Evolutionary conservation across 1,140 invertebrate species (phyloP), one percentile per base, ranked within the genome.

Genomic region (Sipha flava): DNA sequence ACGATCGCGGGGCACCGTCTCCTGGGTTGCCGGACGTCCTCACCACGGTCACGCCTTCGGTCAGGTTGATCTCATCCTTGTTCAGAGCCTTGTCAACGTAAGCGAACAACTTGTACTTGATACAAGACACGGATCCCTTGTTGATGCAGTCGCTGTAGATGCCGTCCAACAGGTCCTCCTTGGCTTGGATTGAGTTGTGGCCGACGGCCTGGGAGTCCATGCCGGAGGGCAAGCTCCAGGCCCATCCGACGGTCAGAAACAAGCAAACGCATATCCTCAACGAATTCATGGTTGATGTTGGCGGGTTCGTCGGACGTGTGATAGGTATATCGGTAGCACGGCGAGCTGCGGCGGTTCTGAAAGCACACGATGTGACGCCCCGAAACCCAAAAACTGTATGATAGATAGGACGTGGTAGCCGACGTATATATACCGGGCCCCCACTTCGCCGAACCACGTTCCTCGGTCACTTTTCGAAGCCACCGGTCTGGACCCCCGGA

Each of bases 31-130:
- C 82, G 9, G 82, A 83, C 0, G 90, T 92, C 84, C 91, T 91
- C n/a, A 93, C 90, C 12, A 94, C 91, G 3, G 92, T 93, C 21
- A 94, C 91, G 26, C 92, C 92, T 81, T 94, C 92, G 77, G 91
- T 91, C 18, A 94, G 84, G 1, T 90, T 90, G 83, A 93, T 93
- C 66, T 89, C 89, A 81, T 94, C 92, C 85, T 92, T 70, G 81
- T 89, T 89, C 26, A 94, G 86, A 87, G 92, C 91, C 84, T 93
- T 93, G 85, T 94, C 93, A 34, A 94, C 91, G 85, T 91, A 93
- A 0, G 91, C 90, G 86, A 93, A 93, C 81, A 94, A 88, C 84
- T 94, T 94, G 87, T 93, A 92, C 85, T 94, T 94, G 81, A 94
- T 88, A 84, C 93, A 94, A 84, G 90, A 90, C 40, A 92, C 89